Base-by-base conservation (phyloP, 2,888 invertebrate species). In the Pollenia amentaria region DNA sequence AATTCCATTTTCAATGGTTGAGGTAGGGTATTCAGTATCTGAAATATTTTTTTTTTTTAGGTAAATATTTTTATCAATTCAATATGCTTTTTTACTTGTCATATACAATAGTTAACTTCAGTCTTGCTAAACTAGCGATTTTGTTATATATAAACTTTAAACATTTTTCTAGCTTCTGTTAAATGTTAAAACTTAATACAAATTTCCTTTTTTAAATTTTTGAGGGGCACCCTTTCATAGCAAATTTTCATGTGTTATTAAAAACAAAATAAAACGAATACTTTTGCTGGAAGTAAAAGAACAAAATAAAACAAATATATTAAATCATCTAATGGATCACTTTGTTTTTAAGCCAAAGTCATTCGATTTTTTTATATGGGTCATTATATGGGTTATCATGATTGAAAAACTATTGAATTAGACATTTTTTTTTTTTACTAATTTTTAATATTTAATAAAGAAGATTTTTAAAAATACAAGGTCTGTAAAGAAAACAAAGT, bases 251-350 rank as follows among this genome's bases (percentile, higher is more conserved):
- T 65, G 14, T 29, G 12, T 21, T 65, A 14, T 14, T n/a, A 2
- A n/a, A 51, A 51, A 6, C 12, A 51, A 62, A 38, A 21, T 40
- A 6, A 6, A 51, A 42, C 6, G 21, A 51, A n/a, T 64, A 21
- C n/a, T 75, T 46, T 51, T 57, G 57, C 67, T 55, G 2, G 3
- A 16, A 69, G n/a, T 14, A 60, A 46, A 38, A 64, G 16, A 57
- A 44, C 2, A 57, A 48, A 69, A 48, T 48, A 57, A 78, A 78
- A 57, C 53, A 65, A 29, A 64, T 42, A 67, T 57, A 77, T 78
- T 69, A 78, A 69, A 69, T 69, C 48, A 78, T 69, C 55, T 78
- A 78, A 69, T 57, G 57, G 78, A 48, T 57, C 69, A n/a, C 18
- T 78, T 69, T 60, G 67, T 69, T 78, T 69, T 46, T 57, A 60